These are phyloP conservation scores for Eupeodes latifasciatus DNA, from an alignment of 2,888 invertebrate genomes.

Conservation along the genomic window DNA sequence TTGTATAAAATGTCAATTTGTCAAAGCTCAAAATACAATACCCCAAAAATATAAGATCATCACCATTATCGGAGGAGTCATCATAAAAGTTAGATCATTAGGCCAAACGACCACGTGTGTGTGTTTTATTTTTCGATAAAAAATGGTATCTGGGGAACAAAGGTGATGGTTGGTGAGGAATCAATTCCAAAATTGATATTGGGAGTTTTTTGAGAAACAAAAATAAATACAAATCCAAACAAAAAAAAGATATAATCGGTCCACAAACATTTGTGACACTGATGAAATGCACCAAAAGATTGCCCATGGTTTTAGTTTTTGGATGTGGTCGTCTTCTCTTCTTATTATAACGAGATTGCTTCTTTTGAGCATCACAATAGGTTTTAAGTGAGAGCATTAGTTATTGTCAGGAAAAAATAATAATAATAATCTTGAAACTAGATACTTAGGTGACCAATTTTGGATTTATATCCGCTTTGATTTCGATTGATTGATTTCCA, in stretches of 20 bases:
- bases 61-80: conserved; percentile 63
- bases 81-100: conserved; percentile 47
- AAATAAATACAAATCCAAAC: conserved; percentile 10
- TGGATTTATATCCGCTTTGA: conserved; percentile 16
- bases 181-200: conserved; percentile 53
- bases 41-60: conserved; percentile 58
- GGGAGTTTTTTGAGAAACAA: not conserved
- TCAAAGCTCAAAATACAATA: conserved; percentile 53
- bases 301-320: conserved; percentile 16
- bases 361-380: conserved; percentile 35
- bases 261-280: conserved; percentile 46
- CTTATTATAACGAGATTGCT: conserved; percentile 4
- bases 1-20: conserved; percentile 62
- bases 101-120: conserved; percentile 39
- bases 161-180: conserved; percentile 47
- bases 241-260: conserved; percentile 44
- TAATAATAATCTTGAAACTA: conserved; percentile 26
- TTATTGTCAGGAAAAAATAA: conserved; percentile 42
- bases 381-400: conserved; percentile 52
- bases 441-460: conserved; percentile 52
- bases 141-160: not conserved
- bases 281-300: conserved; percentile 52
- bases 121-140: conserved; percentile 34
- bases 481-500: too few species aligned
- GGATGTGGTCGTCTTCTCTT: not conserved